Evolutionary conservation across 2,888 invertebrate species (phyloP).

Genomic region (Caenorhabditis sinica): DNA sequence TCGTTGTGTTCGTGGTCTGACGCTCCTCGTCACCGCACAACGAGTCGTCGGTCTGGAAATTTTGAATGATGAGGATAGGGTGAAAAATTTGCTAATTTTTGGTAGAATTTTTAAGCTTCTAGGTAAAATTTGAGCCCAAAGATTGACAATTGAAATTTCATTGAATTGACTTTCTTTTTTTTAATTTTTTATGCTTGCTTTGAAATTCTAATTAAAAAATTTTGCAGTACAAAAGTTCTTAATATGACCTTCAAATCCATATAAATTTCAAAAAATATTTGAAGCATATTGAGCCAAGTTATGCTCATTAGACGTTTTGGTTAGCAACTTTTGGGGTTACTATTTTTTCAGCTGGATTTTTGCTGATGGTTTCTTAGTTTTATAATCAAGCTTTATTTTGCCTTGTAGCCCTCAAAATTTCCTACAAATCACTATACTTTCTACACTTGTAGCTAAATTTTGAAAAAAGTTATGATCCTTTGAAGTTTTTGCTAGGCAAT

Average conservation of each 20-base stretch:
- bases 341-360: too few relatives aligned
- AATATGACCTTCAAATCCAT: background rate
- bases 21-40: slow-evolving; percentile 52
- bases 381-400: too few relatives aligned
- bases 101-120: background rate
- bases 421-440: background rate
- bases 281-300: background rate
- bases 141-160: background rate
- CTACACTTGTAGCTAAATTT: background rate
- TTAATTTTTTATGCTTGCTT: background rate
- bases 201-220: background rate
- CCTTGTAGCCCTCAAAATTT: background rate
- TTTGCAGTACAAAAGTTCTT: slow-evolving; percentile 11
- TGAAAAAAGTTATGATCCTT: slow-evolving; percentile 5
- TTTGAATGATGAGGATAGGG: background rate
- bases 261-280: background rate
- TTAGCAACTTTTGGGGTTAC: too few relatives aligned
- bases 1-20: background rate
- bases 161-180: background rate
- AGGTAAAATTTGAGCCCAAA: background rate
- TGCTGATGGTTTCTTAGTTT: too few relatives aligned
- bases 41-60: slow-evolving; percentile 65
- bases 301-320: too few relatives aligned
- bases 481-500: background rate
- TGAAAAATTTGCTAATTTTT: background rate